Evolutionary conservation across 2,888 invertebrate species (phyloP).

Genomic region (Bombylius discolor): DNA sequence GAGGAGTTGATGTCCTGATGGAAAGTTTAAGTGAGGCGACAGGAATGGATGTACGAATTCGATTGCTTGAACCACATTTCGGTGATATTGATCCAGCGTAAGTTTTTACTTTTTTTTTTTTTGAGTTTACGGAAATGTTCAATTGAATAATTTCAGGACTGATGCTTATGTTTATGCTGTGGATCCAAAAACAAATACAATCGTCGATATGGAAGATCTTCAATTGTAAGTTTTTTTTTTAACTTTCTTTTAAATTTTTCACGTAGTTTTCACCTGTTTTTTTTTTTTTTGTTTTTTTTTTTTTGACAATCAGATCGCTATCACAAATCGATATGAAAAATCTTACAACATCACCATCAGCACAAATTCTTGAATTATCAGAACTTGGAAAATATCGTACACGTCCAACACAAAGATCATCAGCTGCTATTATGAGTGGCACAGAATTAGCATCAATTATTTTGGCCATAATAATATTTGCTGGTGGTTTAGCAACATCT

Average conservation of each 20-base stretch:
- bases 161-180: slow-evolving; percentile 78
- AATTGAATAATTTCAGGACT: slow-evolving; percentile 45
- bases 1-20: slow-evolving; percentile 55
- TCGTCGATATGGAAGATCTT: slow-evolving; percentile 66
- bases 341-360: slow-evolving; percentile 50
- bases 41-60: slow-evolving; percentile 62
- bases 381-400: slow-evolving; percentile 27
- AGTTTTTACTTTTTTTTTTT: slow-evolving; percentile 16
- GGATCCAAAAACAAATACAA: slow-evolving; percentile 65
- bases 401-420: slow-evolving; percentile 37
- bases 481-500: slow-evolving; percentile 68
- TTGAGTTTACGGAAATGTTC: background rate
- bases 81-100: slow-evolving; percentile 39
- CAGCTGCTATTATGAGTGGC: slow-evolving; percentile 41
- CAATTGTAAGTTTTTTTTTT: slow-evolving; percentile 49
- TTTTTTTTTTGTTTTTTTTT: slow-evolving; percentile 11
- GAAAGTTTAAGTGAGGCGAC: slow-evolving; percentile 56
- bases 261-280: slow-evolving; percentile 2
- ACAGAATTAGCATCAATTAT: slow-evolving; percentile 70
- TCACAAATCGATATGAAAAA: slow-evolving; percentile 46
- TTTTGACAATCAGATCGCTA: slow-evolving; percentile 42
- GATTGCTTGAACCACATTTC: slow-evolving; percentile 61
- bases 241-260: background rate
- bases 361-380: slow-evolving; percentile 50
- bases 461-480: slow-evolving; percentile 65